Evolutionary conservation across 2,888 invertebrate species (phyloP).

Genomic region (Drosophila formosana): DNA sequence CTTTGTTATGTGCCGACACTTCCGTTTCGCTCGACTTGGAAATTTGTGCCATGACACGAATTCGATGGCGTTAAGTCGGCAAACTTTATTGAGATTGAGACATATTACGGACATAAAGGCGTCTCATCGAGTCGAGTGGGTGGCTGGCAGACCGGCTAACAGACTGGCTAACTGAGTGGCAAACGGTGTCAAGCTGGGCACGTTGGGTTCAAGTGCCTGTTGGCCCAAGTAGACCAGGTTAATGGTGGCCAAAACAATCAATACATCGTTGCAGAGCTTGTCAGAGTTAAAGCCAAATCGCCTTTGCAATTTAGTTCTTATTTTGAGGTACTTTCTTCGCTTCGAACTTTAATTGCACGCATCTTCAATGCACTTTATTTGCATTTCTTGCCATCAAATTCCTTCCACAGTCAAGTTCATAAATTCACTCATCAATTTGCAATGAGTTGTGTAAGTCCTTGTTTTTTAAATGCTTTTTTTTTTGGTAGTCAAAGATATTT

Average conservation of each 20-base stretch:
- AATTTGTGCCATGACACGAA: constrained; percentile 81
- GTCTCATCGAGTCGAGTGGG: constrained; percentile 67
- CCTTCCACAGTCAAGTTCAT: constrained; percentile 46
- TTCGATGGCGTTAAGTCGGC: constrained; percentile 60
- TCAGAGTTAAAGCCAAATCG: constrained; percentile 40
- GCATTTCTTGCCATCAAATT: not conserved
- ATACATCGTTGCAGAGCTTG: constrained; percentile 49
- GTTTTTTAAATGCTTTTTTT: constrained; percentile 8
- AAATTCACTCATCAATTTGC: constrained; percentile 27
- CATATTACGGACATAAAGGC: constrained; percentile 76
- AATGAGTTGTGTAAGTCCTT: constrained; percentile 12
- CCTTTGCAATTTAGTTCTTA: constrained; percentile 13
- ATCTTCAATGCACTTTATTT: constrained; percentile 40
- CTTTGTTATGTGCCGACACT: constrained; percentile 77
- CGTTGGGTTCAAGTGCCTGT: constrained; percentile 69
- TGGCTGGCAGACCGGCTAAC: constrained; percentile 28
- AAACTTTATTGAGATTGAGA: constrained; percentile 78
- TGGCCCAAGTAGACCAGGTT: constrained; percentile 74
- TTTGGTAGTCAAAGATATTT: constrained; percentile 12
- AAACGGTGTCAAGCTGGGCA: constrained; percentile 67
- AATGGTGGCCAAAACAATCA: constrained; percentile 66
- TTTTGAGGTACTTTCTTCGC: constrained; percentile 6
- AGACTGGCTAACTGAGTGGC: constrained; percentile 22
- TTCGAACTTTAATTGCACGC: constrained; percentile 41
- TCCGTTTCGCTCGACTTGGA: constrained; percentile 68